Evolutionary conservation across 2,888 invertebrate genomes (phyloP), one percentile per base, ranked within the genome.

Genomic region (Acanthosoma haemorrhoidale): DNA sequence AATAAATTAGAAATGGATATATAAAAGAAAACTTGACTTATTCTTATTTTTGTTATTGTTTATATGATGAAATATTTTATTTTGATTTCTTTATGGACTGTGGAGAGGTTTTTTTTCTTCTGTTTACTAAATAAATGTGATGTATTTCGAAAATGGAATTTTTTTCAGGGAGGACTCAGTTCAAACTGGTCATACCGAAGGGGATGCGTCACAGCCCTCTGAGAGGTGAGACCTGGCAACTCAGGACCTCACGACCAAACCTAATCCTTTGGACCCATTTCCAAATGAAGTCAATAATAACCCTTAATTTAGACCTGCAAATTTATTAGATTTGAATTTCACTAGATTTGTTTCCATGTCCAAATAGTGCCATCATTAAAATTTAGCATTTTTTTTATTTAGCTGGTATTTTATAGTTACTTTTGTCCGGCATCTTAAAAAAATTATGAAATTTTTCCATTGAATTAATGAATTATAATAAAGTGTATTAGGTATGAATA

Each of bases 151-250:
- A 51, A 51, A 51, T 51, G 15, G 29, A 25, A 43, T 67, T 32
- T 67, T 67, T 51, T 67, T 39, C 67, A 67, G 67, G 67, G 16
- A 43, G 67, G 21, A 67, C 67, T n/a, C 67, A 67, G 67, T 67
- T 67, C 67, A 67, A 57, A 32, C 16, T 67, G 51, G 29, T 51
- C 4, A 67, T 67, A 18, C 67, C 67, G 29, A 25, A 32, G 43
- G 67, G 51, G 21, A 43, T 67, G 67, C 21, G 41, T 25, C 63
- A 63, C 21, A 63, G 63, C 31, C 63, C 63, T 36, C n/a, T 63
- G 25, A 38, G 63, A 63, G 63, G 63, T 63, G 63, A 63, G 63
- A 63, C 15, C 13, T 25, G 32, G 59, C 32, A 59, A 32, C 59
- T 59, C 32, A 59, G 31, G 32, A 31, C 59, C 59, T 51, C 51